Percentiles rank a stretch among this genome's conserved stretches.
Evolutionary conservation across 2,113 vertebrate genomes (phyloP).

Genomic region (Dromaius novaehollandiae): DNA sequence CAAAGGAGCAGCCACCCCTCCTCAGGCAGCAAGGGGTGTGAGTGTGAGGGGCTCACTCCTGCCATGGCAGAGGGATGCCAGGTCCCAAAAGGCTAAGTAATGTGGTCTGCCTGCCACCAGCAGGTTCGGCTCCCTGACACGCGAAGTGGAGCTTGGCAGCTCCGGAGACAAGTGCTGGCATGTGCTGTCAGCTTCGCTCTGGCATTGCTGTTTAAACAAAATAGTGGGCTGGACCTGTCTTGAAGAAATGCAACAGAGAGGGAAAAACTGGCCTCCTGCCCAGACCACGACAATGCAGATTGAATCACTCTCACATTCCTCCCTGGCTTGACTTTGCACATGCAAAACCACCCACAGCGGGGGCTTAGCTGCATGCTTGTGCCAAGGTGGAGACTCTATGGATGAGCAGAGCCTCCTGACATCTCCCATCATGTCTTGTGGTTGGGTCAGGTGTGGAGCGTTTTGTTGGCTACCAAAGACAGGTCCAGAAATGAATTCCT

Average conservation of each 20-base stretch:
- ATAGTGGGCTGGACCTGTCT: not conserved
- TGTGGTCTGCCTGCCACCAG: not conserved
- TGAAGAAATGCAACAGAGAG: not conserved
- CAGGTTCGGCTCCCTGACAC: not conserved
- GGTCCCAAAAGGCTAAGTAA: not conserved
- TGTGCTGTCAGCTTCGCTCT: not conserved
- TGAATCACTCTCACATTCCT: not conserved
- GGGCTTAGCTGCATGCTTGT: not conserved
- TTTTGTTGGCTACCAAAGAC: not conserved
- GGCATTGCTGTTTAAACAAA: not conserved
- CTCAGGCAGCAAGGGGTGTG: not conserved
- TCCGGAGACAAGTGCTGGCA: not conserved
- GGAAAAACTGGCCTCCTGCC: not conserved
- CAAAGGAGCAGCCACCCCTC: not conserved
- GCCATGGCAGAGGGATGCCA: rapidly evolving
- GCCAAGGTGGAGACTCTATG: not conserved
- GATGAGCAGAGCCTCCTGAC: not conserved
- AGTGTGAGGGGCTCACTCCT: not conserved
- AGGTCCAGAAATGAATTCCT: not conserved
- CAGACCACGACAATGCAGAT: not conserved
- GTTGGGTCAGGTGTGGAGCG: not conserved
- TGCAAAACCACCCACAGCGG: not conserved
- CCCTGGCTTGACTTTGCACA: not conserved
- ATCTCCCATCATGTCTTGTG: not conserved
- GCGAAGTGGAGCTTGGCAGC: rapidly evolving